Base-by-base conservation (phyloP, 2,888 invertebrate genomes). In the Thelaira solivaga region DNA sequence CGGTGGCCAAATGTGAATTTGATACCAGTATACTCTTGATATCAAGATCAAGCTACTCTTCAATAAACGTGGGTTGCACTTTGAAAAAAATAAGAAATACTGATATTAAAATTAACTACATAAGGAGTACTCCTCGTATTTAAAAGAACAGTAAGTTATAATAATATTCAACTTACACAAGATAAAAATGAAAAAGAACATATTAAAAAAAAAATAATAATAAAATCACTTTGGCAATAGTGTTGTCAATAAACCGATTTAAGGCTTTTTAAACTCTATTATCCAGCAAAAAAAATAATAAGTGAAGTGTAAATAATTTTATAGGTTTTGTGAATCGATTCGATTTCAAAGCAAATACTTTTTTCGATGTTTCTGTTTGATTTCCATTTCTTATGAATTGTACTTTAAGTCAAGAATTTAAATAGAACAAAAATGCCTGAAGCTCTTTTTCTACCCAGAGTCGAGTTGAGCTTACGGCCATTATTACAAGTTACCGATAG, bases 1-100 rank as follows among this genome's bases (percentile, higher is more conserved):
- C 74, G 64, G 74, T 78, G 74, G 74, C 64, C 74, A 74, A 74
- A 68, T 62, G 61, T 45, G 61, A 74, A 78, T 74, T 57, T 77
- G 73, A 77, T 77, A 77, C 62, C 77, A 68, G 68, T 65, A 53
- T 71, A 59, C 43, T 53, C 11, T 45, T 53, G 53, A 71, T 69
- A 64, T 41, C 49, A 76, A 57, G 49, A 69, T 64, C 76, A 57
- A 74, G 51, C 13, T 16, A 34, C 45, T 49, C 51, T 67, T 18
- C 49, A 45, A 43, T 36, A 53, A 53, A 76, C 67, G 76, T 76
- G 76, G 76, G 76, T 62, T 62, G 72, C 18, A 76, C 72, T 49
- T 55, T 16, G 57, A 74, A 61, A 43, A 16, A n/a, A n/a, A n/a
- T n/a, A n/a, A n/a, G n/a, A n/a, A n/a, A n/a, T 41, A 74, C 36